Conservation (phyloP, 2,888 invertebrate genomes). For the Oscheius sp. region DNA sequence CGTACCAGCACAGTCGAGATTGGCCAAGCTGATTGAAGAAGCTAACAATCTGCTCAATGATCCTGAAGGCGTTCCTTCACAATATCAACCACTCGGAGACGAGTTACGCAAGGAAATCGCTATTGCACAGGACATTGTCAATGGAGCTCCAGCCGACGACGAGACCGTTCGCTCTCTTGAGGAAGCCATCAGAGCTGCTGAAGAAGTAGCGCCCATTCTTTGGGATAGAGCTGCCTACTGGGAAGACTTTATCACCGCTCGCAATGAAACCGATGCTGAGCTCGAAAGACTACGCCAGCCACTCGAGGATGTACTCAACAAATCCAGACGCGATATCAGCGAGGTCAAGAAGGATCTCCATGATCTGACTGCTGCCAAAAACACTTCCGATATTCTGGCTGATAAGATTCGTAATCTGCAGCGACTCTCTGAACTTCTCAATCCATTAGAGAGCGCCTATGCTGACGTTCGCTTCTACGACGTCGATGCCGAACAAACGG, state of each 20-base stretch:
- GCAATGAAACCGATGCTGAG: constrained; percentile 50
- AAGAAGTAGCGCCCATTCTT: constrained; percentile 42
- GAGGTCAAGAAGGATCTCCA: constrained; percentile 39
- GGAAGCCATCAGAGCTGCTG: constrained; percentile 37
- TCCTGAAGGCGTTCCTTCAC: constrained; percentile 46
- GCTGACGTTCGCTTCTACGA: constrained; percentile 62
- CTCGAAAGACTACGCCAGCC: constrained; percentile 44
- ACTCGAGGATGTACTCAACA: constrained; percentile 35
- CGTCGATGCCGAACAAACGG: constrained; percentile 56
- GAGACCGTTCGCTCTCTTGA: constrained; percentile 32
- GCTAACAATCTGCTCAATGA: constrained; percentile 42
- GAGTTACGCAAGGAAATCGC: constrained; percentile 36
- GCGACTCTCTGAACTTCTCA: constrained; percentile 52
- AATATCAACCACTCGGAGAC: constrained; percentile 41
- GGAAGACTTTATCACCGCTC: constrained; percentile 49
- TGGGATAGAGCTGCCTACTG: constrained; percentile 45
- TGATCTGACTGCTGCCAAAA: constrained; percentile 30
- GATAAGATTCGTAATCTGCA: constrained; percentile 46
- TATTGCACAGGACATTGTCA: constrained; percentile 31
- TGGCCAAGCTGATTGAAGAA: constrained; percentile 45
- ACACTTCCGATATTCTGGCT: constrained; percentile 37
- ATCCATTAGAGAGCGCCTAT: constrained; percentile 59
- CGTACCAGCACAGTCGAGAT: constrained; percentile 33
- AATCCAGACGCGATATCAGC: constrained; percentile 31
- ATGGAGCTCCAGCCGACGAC: constrained; percentile 28